These are phyloP conservation scores for Anthoptus insignis DNA, from an alignment of 2,888 invertebrate genomes.

Conservation along the genomic window DNA sequence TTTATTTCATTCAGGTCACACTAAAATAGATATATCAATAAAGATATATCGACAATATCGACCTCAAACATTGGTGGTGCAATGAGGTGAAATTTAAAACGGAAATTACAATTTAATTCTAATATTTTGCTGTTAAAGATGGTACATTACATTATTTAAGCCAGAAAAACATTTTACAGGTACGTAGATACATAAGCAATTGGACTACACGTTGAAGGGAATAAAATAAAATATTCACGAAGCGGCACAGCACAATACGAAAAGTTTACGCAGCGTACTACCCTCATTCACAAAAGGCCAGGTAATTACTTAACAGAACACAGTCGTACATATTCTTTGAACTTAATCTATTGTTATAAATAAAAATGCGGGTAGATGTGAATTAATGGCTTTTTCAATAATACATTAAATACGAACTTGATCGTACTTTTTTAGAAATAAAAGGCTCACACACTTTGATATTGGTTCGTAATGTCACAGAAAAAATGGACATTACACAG, in stretches of 20 bases:
- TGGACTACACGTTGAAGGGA: conserved; percentile 31
- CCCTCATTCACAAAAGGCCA: conserved; percentile 27
- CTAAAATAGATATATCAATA: no score
- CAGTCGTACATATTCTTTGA: conserved; percentile 22
- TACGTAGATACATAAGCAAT: conserved; percentile 20
- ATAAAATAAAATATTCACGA: conserved; percentile 39
- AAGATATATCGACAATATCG: no score
- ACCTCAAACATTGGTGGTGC: no score
- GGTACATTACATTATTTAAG: conserved; percentile 12
- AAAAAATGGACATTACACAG: no score
- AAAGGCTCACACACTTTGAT: no score
- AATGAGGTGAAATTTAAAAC: no score
- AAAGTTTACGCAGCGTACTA: conserved; percentile 31
- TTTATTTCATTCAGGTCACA: no score
- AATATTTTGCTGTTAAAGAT: no score
- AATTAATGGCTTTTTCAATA: conserved; percentile 4
- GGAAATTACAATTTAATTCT: no score
- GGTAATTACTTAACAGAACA: conserved; percentile 34
- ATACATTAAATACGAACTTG: no score
- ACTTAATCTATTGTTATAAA: conserved; percentile 28
- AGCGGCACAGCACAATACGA: conserved; percentile 20
- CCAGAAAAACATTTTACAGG: not conserved
- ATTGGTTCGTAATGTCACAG: no score
- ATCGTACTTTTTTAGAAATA: no score
- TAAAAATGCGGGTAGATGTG: conserved; percentile 15